These are phyloP conservation scores for Brachionus calyciflorus DNA, from an alignment of 1,140 invertebrate genomes.

Conservation along the genomic window DNA sequence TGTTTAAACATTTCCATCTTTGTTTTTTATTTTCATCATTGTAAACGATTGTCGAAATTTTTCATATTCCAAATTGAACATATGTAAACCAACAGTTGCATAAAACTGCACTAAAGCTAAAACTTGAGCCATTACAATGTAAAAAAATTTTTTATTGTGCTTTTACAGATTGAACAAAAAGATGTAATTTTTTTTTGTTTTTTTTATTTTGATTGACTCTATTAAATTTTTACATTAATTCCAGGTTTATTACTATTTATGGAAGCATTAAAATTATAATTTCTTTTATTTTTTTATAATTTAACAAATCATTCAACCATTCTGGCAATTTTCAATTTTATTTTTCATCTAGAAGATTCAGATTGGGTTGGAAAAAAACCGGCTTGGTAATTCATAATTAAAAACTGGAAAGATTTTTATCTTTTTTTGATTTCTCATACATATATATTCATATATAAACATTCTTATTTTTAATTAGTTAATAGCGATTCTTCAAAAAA, in stretches of 20 bases:
- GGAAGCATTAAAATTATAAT: background rate
- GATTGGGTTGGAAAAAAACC: too few relatives aligned
- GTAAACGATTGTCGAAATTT: conserved; percentile 4
- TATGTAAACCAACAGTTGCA: conserved; percentile 10
- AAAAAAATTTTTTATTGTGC: too few relatives aligned
- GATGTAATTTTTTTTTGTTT: background rate
- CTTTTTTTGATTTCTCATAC: too few relatives aligned
- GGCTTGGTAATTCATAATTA: too few relatives aligned
- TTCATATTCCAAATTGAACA: conserved; percentile 31
- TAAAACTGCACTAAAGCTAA: background rate
- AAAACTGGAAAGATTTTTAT: too few relatives aligned
- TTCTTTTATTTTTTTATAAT: background rate
- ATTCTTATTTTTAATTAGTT: background rate
- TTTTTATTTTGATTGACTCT: background rate
- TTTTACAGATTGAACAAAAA: background rate
- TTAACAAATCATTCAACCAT: too few relatives aligned
- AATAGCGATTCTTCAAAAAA: background rate
- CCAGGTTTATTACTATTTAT: too few relatives aligned
- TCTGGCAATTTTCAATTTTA: too few relatives aligned
- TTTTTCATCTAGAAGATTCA: too few relatives aligned
- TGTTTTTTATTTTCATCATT: background rate
- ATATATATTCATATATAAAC: too few relatives aligned
- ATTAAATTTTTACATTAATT: background rate
- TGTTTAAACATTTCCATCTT: background rate
- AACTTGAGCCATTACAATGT: background rate